Base-by-base conservation (phyloP, 2,797 vertebrate genomes). In the Aphelocoma californica region DNA sequence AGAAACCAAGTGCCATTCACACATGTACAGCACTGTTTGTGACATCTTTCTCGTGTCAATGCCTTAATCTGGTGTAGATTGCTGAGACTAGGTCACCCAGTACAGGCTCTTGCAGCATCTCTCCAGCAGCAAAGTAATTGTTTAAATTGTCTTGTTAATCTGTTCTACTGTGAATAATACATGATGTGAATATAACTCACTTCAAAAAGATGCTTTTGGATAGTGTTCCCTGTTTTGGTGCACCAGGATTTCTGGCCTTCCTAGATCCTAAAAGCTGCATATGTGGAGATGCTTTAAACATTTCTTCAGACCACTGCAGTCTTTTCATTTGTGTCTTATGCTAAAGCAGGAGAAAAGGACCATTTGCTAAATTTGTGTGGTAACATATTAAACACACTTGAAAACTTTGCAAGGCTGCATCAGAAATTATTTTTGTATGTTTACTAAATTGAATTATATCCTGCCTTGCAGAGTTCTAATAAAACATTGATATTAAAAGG, bases 21-120 rank as follows among this genome's bases (percentile, higher is more conserved):
- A 2, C 9, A 2, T 0, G 4, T 74, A 12, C 54, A 81, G 2
- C 18, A 5, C 31, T 57, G 24, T 80, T 51, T 3, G 4, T 64
- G 47, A 34, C 69, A 18, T 26, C 69, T 47, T 82, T 60, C 38
- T 58, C 12, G 0, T 23, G 36, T 71, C 32, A 18, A 17, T 82
- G 66, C 18, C 29, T 65, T 62, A 56, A 18, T 44, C 70, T 64
- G 19, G 2, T 87, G 21, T 42, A 5, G 28, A 16, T 51, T 21
- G n/a, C 25, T 80, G 61, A 67, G 51, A 40, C 5, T 6, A 7
- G 28, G 28, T 51, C 45, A 54, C 12, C 28, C 14, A 6, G 1
- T 12, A 7, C 0, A 36, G 66, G n/a, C 19, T 93, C 60, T 32
- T 66, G 34, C 40, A 60, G 14, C n/a, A 25, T 44, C 69, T 72